Evolutionary conservation across 2,797 vertebrate genomes (phyloP).

Genomic region (Microtus agrestis): DNA sequence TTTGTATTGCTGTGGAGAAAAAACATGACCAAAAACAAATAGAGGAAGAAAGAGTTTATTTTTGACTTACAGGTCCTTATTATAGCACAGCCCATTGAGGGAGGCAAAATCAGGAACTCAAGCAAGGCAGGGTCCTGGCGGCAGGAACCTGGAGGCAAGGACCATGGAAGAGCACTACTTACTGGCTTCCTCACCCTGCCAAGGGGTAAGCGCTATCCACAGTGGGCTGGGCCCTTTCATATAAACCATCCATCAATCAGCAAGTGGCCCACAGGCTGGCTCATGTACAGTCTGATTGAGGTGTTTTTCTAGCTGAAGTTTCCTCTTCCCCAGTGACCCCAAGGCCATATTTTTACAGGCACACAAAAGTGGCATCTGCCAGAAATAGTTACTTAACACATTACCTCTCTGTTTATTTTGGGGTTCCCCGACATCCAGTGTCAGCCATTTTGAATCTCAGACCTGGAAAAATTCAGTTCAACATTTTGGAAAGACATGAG

Average conservation of each 20-base stretch:
- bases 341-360: not conserved
- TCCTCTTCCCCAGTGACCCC: not conserved
- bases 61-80: not conserved
- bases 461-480: constrained; percentile 11
- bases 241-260: no score
- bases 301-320: not conserved
- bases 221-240: not conserved
- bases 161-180: not conserved
- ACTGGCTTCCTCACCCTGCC: not conserved
- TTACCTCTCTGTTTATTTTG: not conserved
- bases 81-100: not conserved
- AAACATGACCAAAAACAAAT: not conserved
- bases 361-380: not conserved
- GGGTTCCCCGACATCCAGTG: no score
- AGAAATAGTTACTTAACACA: not conserved
- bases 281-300: not conserved
- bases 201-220: not conserved
- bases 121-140: not conserved
- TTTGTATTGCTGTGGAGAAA: not conserved
- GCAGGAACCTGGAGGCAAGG: no score
- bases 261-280: not conserved
- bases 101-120: not conserved
- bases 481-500: not conserved
- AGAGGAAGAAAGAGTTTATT: not conserved
- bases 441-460: not conserved